Base-by-base conservation (phyloP, 2,888 invertebrate genomes). In the Sarcophaga variegata region DNA sequence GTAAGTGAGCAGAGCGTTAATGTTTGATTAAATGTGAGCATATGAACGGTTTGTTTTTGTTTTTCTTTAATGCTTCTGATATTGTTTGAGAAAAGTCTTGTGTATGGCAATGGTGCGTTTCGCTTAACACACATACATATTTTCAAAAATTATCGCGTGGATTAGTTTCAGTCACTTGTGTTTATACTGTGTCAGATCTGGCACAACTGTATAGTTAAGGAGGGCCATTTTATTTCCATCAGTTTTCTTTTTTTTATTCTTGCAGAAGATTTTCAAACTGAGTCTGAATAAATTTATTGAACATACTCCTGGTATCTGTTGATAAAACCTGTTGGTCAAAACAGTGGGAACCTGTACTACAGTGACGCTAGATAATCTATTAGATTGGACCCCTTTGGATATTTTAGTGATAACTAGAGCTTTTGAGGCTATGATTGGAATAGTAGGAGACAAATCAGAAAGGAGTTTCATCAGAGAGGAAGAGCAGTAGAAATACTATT, bases 131-230 rank as follows among this genome's bases (percentile, higher is more conserved):
- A 87, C 84, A 84, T 71, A 87, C 84, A 82, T 71, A 37, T 37
- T 37, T 37, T 37, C 37, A 37, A 79, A 84, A 87, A 82, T 87
- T 84, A 84, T 84, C 84, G 84, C 87, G 69, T 84, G 84, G 79
- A 82, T 87, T 79, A 70, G 75, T 87, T 82, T 84, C 87, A 79
- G 81, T 69, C 25, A 62, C 64, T 71, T 20, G 25, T 25, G 63
- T 64, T 10, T 25, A 17, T 47, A 49, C 27, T 79, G 25, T 2
- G 25, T 20, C 77, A 4, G 67, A 25, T 54, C 20, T 25, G 45
- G 2, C 10, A 20, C 45, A 77, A 20, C 45, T 8, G 20, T 17
- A 6, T 17, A 22, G 11, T 3, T n/a, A 10, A 37, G 25, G 22
- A 25, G 77, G 67, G 77, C 60, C 59, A 66, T 14, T 49, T 14